Evolutionary conservation across 2,797 vertebrate species (phyloP).

Genomic region (Phrynocephalus forsythii): DNA sequence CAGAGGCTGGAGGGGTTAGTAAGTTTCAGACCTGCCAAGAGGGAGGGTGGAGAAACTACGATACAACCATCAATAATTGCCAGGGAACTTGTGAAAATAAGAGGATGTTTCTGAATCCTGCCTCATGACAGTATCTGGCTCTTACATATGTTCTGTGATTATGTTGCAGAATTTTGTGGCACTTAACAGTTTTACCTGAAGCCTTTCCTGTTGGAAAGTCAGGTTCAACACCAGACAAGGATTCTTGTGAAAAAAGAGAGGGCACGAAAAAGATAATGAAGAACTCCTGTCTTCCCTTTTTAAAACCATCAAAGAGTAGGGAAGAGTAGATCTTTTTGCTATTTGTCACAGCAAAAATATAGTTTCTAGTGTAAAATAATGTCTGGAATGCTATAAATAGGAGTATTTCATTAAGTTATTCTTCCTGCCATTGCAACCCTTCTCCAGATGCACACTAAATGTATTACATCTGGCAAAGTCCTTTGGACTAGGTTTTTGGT

Average conservation of each 20-base stretch:
- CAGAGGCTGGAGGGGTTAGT: neutral
- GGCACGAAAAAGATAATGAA: neutral
- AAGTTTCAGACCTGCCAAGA: neutral
- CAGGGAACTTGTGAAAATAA: neutral
- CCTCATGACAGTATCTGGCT: neutral
- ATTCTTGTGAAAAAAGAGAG: constrained; percentile 8
- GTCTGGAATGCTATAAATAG: constrained; percentile 2
- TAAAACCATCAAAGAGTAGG: neutral
- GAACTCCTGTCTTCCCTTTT: neutral
- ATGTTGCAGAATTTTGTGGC: neutral
- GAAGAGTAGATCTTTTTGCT: constrained; percentile 10
- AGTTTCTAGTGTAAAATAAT: neutral
- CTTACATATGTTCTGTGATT: neutral
- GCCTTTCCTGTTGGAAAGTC: neutral
- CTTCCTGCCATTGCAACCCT: neutral
- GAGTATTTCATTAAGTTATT: neutral
- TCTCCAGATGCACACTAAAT: neutral
- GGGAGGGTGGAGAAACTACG: neutral
- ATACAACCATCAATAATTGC: neutral
- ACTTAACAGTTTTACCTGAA: neutral
- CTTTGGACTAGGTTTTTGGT: neutral
- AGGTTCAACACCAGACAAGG: neutral
- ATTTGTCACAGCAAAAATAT: neutral
- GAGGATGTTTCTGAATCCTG: neutral
- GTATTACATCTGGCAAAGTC: neutral